A percentile compares a stretch with the other conserved stretches of the same genome.
Conservation (phyloP, 2,113 vertebrate genomes). For the Heterochromis multidens region DNA sequence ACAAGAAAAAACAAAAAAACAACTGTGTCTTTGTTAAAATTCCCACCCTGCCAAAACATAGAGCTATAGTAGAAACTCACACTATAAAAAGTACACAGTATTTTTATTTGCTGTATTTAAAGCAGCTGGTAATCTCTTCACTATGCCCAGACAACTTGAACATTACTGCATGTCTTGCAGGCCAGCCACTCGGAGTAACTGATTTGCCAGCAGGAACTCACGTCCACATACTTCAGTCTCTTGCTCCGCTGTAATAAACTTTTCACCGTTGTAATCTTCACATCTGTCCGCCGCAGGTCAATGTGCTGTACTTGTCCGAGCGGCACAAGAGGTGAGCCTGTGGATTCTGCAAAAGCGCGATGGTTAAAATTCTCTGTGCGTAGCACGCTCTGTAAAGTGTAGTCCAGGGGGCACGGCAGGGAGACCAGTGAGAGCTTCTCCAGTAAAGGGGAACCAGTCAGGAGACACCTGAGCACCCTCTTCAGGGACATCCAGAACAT, state of each 20-base stretch:
- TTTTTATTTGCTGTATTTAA: not conserved
- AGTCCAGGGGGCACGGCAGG: slow-evolving; percentile 68
- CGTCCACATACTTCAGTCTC: slow-evolving; percentile 55
- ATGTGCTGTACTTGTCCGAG: slow-evolving; percentile 32
- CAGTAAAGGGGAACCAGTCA: slow-evolving; percentile 63
- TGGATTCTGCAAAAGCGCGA: not conserved
- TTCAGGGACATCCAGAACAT: slow-evolving; percentile 65
- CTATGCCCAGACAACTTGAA: slow-evolving; percentile 45
- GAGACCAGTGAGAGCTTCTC: slow-evolving; percentile 70
- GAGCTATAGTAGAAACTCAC: not conserved
- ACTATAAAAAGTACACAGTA: not conserved
- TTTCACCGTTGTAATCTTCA: slow-evolving; percentile 47
- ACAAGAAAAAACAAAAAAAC: not conserved
- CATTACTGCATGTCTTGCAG: not conserved
- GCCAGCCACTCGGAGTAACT: not conserved
- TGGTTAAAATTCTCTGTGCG: accelerated
- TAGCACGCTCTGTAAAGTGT: slow-evolving; percentile 51
- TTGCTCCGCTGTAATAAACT: slow-evolving; percentile 41
- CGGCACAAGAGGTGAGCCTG: not conserved
- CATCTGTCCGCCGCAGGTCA: slow-evolving; percentile 57
- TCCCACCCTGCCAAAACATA: not conserved
- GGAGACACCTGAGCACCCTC: slow-evolving; percentile 54
- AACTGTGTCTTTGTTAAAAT: not conserved
- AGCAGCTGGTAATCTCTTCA: not conserved
- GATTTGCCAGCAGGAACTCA: slow-evolving; percentile 72